phyloP scores from a whole-genome alignment of 2,113 vertebrate genomes.

The Melanotaenia duboulayi region DNA sequence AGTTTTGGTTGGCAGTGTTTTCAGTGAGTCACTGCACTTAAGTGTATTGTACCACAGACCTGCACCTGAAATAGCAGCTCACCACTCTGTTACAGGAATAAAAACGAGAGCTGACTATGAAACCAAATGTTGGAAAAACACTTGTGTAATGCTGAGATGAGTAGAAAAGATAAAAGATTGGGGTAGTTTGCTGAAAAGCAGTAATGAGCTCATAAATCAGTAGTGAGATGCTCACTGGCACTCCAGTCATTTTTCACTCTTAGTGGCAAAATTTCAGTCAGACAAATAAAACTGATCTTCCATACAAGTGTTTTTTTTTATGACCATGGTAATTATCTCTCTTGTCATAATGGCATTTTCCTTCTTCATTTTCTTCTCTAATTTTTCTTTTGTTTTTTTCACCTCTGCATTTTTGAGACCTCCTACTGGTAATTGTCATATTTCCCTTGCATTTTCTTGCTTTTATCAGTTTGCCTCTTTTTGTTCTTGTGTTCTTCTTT shows the following conservation, averaged over 20 bases:
- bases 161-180: constrained; percentile 58
- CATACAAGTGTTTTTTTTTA: constrained; percentile 27
- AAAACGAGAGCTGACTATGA: constrained; percentile 36
- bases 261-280: constrained; percentile 23
- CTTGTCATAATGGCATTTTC: constrained; percentile 40
- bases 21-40: constrained; percentile 51
- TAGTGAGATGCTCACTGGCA: constrained; percentile 44
- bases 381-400: constrained; percentile 52
- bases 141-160: constrained; percentile 26
- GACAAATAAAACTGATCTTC: constrained; percentile 50
- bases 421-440: constrained; percentile 56
- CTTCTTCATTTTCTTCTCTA: constrained; percentile 41
- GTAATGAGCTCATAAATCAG: constrained; percentile 76
- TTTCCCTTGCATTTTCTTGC: constrained; percentile 68
- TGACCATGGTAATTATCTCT: constrained; percentile 53
- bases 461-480: constrained; percentile 59
- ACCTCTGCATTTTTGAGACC: constrained; percentile 51
- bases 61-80: constrained; percentile 51
- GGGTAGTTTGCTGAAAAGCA: constrained; percentile 61
- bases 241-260: constrained; percentile 39
- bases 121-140: constrained; percentile 37
- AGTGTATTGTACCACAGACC: constrained; percentile 39
- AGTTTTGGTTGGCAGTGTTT: constrained; percentile 45
- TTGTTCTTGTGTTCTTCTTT: constrained; percentile 39
- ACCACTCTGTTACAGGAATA: constrained; percentile 36